phyloP scores from a whole-genome alignment of 2,113 vertebrate genomes.

The Trochalopteron elliotii region DNA sequence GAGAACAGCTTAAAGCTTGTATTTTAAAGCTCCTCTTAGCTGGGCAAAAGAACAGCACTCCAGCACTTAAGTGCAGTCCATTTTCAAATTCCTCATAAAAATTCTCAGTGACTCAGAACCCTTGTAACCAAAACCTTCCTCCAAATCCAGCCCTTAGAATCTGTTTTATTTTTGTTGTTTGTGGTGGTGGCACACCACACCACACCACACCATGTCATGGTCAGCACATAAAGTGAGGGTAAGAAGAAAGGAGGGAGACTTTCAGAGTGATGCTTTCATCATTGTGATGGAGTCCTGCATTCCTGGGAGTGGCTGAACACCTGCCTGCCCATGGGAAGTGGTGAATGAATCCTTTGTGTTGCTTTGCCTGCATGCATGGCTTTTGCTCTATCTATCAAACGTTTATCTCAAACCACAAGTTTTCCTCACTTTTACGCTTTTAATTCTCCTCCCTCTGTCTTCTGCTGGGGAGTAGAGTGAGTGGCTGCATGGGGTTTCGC shows the following conservation, averaged over 20 bases:
- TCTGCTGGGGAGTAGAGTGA: not conserved
- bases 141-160: not conserved
- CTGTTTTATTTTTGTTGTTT: not conserved
- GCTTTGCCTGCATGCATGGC: not conserved
- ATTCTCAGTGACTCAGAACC: not conserved
- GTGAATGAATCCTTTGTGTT: not conserved
- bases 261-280: not conserved
- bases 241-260: not conserved
- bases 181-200: too few relatives aligned
- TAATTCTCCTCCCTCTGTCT: not conserved
- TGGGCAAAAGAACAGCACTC: not conserved
- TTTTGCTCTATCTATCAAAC: not conserved
- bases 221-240: not conserved
- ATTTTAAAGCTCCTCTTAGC: not conserved
- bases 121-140: not conserved
- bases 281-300: rapidly evolving
- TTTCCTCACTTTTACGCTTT: not conserved
- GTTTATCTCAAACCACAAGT: not conserved
- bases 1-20: not conserved
- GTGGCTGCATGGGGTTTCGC: rapidly evolving
- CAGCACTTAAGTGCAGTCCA: not conserved
- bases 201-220: not conserved
- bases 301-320: not conserved
- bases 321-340: not conserved
- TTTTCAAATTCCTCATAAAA: not conserved